Evolutionary conservation across 2,888 invertebrate species (phyloP).

Genomic region (Phoronis australis): DNA sequence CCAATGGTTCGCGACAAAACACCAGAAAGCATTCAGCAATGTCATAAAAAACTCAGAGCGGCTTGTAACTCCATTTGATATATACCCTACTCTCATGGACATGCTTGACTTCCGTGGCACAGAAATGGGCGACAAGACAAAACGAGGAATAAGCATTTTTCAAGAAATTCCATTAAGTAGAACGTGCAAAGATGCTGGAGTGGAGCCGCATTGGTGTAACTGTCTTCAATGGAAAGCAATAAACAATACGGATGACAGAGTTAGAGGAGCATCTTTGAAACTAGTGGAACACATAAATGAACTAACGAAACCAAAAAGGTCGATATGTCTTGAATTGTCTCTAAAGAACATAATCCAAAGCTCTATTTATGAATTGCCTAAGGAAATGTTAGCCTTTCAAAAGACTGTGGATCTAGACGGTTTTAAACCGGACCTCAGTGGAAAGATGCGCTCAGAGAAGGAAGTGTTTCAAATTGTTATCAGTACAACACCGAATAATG

Average conservation of each 20-base stretch:
- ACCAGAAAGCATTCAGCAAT: conserved; percentile 61
- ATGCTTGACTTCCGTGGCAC: conserved; percentile 56
- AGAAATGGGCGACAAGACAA: conserved; percentile 3
- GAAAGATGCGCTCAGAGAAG: background rate
- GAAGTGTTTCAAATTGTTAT: conserved; percentile 15
- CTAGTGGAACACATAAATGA: conserved; percentile 29
- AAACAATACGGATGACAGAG: conserved; percentile 52
- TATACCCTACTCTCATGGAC: conserved; percentile 70
- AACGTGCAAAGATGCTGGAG: conserved; percentile 77
- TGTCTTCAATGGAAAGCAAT: conserved; percentile 75
- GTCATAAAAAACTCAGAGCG: conserved; percentile 60
- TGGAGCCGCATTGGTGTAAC: conserved; percentile 90
- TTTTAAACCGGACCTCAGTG: conserved; percentile 2
- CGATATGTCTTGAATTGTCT: conserved; percentile 62
- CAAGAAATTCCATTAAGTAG: conserved; percentile 59
- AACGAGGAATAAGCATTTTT: conserved; percentile 6
- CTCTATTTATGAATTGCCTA: conserved; percentile 12
- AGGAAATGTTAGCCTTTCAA: conserved; percentile 12
- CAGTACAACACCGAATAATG: conserved; percentile 20
- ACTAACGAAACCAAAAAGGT: conserved; percentile 25
- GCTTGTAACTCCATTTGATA: conserved; percentile 78
- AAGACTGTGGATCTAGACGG: conserved; percentile 7
- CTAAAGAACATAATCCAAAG: conserved; percentile 19
- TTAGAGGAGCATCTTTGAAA: conserved; percentile 57
- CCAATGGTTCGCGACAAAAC: conserved; percentile 56